These are phyloP conservation scores for Apis cerana DNA, from an alignment of 1,140 invertebrate species.

Conservation along the genomic window DNA sequence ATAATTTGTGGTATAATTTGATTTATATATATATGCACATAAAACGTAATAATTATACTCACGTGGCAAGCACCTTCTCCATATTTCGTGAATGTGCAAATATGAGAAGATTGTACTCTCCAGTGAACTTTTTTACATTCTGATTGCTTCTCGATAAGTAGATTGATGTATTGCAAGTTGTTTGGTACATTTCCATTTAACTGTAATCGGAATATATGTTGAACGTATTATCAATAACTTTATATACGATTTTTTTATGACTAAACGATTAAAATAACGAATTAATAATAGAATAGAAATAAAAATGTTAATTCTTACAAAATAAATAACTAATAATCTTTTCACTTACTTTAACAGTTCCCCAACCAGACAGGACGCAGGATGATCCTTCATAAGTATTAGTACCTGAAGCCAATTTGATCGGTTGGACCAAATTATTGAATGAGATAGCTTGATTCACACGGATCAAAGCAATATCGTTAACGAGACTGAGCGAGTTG, in stretches of 20 bases:
- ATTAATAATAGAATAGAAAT: not conserved
- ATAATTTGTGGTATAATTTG: too few species aligned
- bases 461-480: constrained; percentile 81
- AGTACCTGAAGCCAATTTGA: constrained; percentile 53
- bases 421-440: constrained; percentile 71
- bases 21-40: too few species aligned
- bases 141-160: constrained; percentile 53
- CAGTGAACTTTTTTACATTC: constrained; percentile 56
- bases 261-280: too few species aligned
- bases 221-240: not conserved
- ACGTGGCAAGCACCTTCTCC: constrained; percentile 82
- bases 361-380: constrained; percentile 81
- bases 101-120: constrained; percentile 69
- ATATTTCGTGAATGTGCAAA: constrained; percentile 83
- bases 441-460: constrained; percentile 71
- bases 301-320: not conserved
- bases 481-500: constrained; percentile 57
- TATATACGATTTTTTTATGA: not conserved
- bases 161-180: constrained; percentile 66
- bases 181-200: constrained; percentile 55
- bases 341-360: constrained; percentile 4
- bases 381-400: constrained; percentile 26
- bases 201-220: constrained; percentile 38
- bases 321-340: too few species aligned
- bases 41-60: constrained; percentile 61